Base-by-base conservation (phyloP, 2,797 vertebrate genomes). In the Ceryle rudis region DNA sequence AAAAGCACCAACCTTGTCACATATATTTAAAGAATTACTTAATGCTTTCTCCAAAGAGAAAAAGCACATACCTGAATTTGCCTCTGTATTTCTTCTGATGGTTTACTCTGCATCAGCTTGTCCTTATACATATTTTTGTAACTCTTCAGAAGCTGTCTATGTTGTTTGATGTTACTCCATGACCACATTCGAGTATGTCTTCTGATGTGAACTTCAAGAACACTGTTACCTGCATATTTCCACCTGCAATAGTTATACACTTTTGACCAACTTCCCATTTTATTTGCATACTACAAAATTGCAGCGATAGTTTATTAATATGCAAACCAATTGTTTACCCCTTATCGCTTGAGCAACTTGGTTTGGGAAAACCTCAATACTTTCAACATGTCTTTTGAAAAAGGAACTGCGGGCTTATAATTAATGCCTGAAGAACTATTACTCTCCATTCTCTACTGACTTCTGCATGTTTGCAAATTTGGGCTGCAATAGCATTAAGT, bases 151-250 rank as follows among this genome's bases (percentile, higher is more conserved):
- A 98, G 98, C 28, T 98, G 95, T 22, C 99, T 96, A 82, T 99
- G 99, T 6, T 90, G 95, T 74, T 85, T 98, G 90, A 99, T 99
- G 87, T 97, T 97, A 87, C 88, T 97, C 99, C 99, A 99, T 3
- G 98, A 98, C 99, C 99, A 99, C 99, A 99, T 99, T 52, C 18
- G 98, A 49, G 97, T 98, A 28, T 78, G 57, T 35, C 98, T 98
- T 74, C 97, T 98, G 86, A 99, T 95, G 70, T 99, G 99, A 80
- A 99, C 98, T 96, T 99, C 99, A 89, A 99, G 96, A 84, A 99
- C 98, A 81, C 99, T 98, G 96, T 97, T 97, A 78, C 98, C 98
- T 58, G 98, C 97, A 8, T 99, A 99, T 46, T 94, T 98, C 99
- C 99, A 99, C 99, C 99, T 99, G 92, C 10, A 94, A 93, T n/a